Percentiles rank a stretch among this genome's conserved stretches.
These are phyloP conservation scores for Buathra laborator DNA, from an alignment of 2,888 invertebrate genomes.

Conservation along the genomic window DNA sequence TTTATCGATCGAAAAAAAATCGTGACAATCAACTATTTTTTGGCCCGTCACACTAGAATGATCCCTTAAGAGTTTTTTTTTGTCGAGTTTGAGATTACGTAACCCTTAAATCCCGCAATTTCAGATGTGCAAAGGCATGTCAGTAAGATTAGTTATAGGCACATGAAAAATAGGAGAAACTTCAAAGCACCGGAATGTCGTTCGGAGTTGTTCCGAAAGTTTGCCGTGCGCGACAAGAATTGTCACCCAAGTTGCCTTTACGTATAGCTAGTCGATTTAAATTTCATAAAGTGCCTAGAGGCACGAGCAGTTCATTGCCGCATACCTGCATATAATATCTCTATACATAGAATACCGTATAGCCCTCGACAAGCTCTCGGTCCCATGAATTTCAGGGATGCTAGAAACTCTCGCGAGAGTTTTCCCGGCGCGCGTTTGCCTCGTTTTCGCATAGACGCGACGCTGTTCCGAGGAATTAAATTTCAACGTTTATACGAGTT, in stretches of 20 bases:
- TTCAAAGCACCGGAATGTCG: background rate
- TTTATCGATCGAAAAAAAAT: too few species aligned
- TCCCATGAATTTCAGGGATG: constrained; percentile 56
- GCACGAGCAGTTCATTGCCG: constrained; percentile 4
- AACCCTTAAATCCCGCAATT: too few species aligned
- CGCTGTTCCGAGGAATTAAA: constrained; percentile 60
- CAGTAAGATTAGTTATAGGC: too few species aligned
- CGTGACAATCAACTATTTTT: too few species aligned
- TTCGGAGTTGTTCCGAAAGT: constrained; percentile 27
- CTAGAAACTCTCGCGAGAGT: constrained; percentile 44
- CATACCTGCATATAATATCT: background rate
- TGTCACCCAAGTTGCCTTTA: constrained; percentile 36
- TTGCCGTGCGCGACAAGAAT: constrained; percentile 37
- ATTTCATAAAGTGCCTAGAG: constrained; percentile 57
- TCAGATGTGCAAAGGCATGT: too few species aligned
- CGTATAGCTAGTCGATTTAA: constrained; percentile 54
- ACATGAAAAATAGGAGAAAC: background rate
- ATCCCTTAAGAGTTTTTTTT: too few species aligned
- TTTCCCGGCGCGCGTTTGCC: constrained; percentile 28
- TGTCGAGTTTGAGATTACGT: too few species aligned
- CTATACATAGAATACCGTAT: constrained; percentile 26
- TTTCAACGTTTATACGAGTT: constrained; percentile 51
- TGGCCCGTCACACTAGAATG: too few species aligned
- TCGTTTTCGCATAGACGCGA: constrained; percentile 18
- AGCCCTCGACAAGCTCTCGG: constrained; percentile 31